Evolutionary conservation across 2,113 vertebrate species (phyloP).

Genomic region (Arizona elegans): DNA sequence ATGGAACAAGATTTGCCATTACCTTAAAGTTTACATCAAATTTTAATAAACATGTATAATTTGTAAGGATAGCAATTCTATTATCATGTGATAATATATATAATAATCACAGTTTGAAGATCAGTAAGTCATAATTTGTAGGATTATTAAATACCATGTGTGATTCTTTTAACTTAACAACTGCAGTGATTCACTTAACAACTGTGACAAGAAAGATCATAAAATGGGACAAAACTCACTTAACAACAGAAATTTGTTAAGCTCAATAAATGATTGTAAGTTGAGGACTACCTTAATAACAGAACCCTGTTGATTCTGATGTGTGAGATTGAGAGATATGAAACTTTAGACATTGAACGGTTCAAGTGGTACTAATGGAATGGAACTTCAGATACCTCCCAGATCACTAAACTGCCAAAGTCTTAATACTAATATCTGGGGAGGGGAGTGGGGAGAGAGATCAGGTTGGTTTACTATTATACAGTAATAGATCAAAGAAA

Average conservation of each 20-base stretch:
- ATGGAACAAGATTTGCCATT: neutral
- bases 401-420: neutral
- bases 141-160: neutral
- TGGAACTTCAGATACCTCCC: neutral
- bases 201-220: neutral
- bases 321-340: neutral
- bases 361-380: neutral
- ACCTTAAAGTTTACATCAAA: neutral
- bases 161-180: neutral
- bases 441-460: too few relatives aligned
- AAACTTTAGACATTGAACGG: neutral
- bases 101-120: neutral
- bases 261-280: neutral
- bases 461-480: neutral
- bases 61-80: neutral
- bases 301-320: neutral
- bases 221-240: neutral
- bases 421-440: neutral
- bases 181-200: neutral
- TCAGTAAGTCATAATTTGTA: neutral
- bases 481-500: neutral
- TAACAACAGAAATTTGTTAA: neutral
- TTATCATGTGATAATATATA: neutral
- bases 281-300: neutral
- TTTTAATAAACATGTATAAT: neutral